A percentile compares a stretch with the other conserved stretches of the same genome.
phyloP scores from a whole-genome alignment of 1,140 invertebrate species.

The Calephelis nemesis region DNA sequence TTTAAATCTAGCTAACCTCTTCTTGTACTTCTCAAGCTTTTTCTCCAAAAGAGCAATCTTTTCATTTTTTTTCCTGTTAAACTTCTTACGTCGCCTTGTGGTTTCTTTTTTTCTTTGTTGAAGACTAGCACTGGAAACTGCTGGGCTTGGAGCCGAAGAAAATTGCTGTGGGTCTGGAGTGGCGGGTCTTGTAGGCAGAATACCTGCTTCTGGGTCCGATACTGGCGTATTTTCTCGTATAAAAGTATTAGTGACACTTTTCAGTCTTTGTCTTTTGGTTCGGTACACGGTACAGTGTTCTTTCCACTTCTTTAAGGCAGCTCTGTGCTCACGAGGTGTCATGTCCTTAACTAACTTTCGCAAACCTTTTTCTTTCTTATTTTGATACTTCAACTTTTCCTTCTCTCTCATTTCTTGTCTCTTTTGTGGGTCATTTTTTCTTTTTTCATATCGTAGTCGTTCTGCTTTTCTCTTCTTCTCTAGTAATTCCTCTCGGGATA shows the following conservation, averaged over 20 bases:
- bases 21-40: too few relatives aligned
- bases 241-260: too few relatives aligned
- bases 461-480: constrained; percentile 39
- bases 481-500: constrained; percentile 33
- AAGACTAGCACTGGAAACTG: not conserved
- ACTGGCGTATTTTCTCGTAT: not conserved
- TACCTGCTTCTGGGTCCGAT: not conserved
- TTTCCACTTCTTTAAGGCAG: constrained; percentile 19
- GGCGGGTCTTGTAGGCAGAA: not conserved
- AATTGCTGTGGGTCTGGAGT: not conserved
- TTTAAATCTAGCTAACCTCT: too few relatives aligned
- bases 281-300: constrained; percentile 12
- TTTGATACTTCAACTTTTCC: constrained; percentile 35
- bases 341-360: constrained; percentile 38
- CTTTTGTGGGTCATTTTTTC: constrained; percentile 42
- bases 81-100: too few relatives aligned
- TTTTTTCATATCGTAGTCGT: constrained; percentile 33
- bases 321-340: constrained; percentile 29
- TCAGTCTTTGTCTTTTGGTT: not conserved
- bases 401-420: constrained; percentile 42
- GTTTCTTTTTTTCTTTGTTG: not conserved
- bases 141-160: not conserved
- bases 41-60: too few relatives aligned
- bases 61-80: too few relatives aligned
- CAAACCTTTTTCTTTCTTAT: constrained; percentile 38